Evolutionary conservation across 2,797 vertebrate species (phyloP).

Genomic region (Poeciliopsis turneri): DNA sequence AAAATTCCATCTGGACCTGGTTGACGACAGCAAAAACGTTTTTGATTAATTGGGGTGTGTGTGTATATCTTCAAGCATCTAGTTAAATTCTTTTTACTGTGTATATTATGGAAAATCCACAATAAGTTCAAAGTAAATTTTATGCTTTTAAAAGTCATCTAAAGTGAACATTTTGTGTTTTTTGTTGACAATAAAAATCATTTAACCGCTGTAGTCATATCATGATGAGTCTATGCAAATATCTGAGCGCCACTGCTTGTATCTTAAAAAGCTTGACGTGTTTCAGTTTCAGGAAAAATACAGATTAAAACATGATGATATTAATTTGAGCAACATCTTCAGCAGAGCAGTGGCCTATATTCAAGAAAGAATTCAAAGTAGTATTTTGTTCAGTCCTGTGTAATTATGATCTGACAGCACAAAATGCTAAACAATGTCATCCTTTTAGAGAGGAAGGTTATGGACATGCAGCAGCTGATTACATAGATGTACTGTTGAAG

Average conservation of each 20-base stretch:
- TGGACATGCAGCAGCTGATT: conserved; percentile 17
- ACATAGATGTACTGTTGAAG: conserved; percentile 1
- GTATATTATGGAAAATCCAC: neutral
- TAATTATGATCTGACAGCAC: conserved; percentile 21
- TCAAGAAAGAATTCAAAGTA: conserved; percentile 36
- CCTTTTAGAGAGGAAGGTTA: conserved; percentile 33
- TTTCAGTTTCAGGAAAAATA: conserved; percentile 64
- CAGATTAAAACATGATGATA: conserved; percentile 52
- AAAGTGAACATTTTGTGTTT: neutral
- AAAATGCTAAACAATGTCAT: conserved; percentile 46
- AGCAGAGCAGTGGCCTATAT: conserved; percentile 12
- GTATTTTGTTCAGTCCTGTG: conserved; percentile 39
- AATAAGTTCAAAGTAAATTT: neutral
- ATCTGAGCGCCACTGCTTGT: neutral
- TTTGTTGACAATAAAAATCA: neutral
- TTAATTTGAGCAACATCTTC: conserved; percentile 36
- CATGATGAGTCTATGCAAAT: neutral
- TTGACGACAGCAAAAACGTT: neutral
- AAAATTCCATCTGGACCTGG: neutral
- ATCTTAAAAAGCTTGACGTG: conserved; percentile 53
- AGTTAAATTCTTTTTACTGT: neutral
- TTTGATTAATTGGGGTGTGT: neutral
- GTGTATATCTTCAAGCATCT: neutral
- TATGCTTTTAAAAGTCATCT: neutral
- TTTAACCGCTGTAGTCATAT: neutral